Base-by-base conservation (phyloP, 2,113 vertebrate genomes). In the Orthochromis indermauri region DNA sequence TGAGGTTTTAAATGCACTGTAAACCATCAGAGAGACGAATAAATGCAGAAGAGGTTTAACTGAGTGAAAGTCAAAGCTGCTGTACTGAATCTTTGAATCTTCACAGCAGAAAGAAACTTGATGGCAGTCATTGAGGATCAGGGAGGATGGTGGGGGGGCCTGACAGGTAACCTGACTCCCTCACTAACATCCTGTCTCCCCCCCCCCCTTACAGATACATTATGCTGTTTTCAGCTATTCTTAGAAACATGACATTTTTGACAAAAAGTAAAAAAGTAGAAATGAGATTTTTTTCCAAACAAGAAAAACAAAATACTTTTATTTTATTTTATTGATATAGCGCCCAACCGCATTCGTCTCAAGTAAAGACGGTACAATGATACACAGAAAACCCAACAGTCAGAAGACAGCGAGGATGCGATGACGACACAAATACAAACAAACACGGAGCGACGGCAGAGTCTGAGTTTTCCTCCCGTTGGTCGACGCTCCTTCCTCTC, bases 391-490 rank as follows among this genome's bases (percentile, higher is more conserved):
- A 17, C 9, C 59, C 28, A 61, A 10, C 3, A 33, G 0, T 33
- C 59, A 63, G 17, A 63, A 7, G 17, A 17, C 73, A 33, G 45
- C 3, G 6, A 33, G 42, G 26, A 78, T 28, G 4, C 0, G 24
- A 5, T 17, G 14, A 11, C 0, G 3, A 78, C 2, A 10, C 5
- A 37, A 12, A 42, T 11, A 35, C 5, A 9, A 6, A 42, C 1
- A 4, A 26, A 40, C 7, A 40, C 7, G 4, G 17, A 5, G 31
- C 8, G 49, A 21, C 13, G 2, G 19, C 14, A 24, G 4, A 49
- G 16, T 12, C 24, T 7, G 19, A 6, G 8, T 4, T 33, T 84
- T 57, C 13, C 16, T 31, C 9, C 53, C 0, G 53, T 14, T 31
- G 10, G n/a, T 5, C 9, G 1, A 7, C 9, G 5, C 40, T 45